phyloP scores from a whole-genome alignment of 2,888 invertebrate species.

The Noctua pronuba region DNA sequence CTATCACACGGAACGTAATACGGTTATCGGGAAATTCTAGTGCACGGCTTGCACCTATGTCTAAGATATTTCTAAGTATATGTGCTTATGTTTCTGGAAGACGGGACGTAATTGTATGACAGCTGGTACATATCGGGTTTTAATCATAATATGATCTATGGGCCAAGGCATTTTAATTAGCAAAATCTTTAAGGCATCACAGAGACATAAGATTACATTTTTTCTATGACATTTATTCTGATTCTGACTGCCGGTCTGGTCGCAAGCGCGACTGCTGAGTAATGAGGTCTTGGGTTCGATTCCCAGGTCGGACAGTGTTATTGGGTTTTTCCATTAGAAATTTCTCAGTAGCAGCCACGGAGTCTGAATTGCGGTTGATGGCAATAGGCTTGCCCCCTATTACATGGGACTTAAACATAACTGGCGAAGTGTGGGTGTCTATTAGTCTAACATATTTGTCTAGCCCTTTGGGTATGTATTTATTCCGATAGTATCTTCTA shows the following conservation, averaged over 20 bases:
- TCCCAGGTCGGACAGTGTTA: too few relatives aligned
- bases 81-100: not conserved
- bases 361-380: too few relatives aligned
- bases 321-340: too few relatives aligned
- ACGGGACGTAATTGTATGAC: not conserved
- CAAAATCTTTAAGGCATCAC: not conserved
- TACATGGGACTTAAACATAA: too few relatives aligned
- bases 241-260: not conserved
- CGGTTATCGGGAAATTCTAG: conserved; percentile 42
- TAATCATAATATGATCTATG: not conserved
- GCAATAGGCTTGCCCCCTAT: too few relatives aligned
- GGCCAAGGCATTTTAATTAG: not conserved
- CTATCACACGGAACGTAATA: conserved; percentile 48
- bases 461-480: too few relatives aligned
- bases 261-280: too few relatives aligned
- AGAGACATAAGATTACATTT: not conserved
- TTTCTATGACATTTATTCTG: not conserved
- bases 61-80: not conserved
- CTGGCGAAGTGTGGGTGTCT: too few relatives aligned
- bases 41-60: conserved; percentile 35
- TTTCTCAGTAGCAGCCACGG: too few relatives aligned
- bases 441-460: too few relatives aligned
- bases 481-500: not conserved
- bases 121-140: not conserved
- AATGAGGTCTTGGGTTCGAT: too few relatives aligned